Evolutionary conservation across 1,140 invertebrate genomes (phyloP), one percentile per base, ranked within the genome.

Genomic region (Steinernema feltiae): DNA sequence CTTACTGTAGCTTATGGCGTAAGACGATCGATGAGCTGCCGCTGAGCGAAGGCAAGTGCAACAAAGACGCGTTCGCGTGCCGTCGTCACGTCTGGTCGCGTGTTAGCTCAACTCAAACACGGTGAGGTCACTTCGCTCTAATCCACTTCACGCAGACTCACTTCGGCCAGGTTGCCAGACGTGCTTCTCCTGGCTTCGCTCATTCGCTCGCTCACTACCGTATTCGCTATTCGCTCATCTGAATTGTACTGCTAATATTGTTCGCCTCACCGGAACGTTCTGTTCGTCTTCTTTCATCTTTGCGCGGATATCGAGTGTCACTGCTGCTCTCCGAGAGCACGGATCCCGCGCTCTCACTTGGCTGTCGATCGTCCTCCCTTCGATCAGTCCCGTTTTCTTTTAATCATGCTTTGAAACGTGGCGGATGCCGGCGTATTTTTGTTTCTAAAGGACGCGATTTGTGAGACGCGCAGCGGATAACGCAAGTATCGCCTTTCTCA

Each of bases 21-120:
- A 63, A 63, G 53, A 63, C 53, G 53, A 63, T 63, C 53, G 7
- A 63, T 63, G 53, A 21, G 12, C 12, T 3, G 3, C 3, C 7
- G 2, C 24, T 7, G 53, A 63, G 53, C 24, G 53, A 63, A 63
- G 7, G 53, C 53, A 63, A 21, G 53, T 63, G 53, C 24, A 15
- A 63, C 53, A 63, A 63, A 63, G 24, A 3, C 7, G 35, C 35
- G 35, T 41, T 41, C 35, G 35, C 35, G 35, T 27, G 53, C 24
- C 53, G 12, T 63, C 53, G 53, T 7, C 53, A 7, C 53, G 24
- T 63, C 53, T 63, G 53, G 53, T 63, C 53, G 53, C 53, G 53
- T 63, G 53, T 63, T 63, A 63, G 53, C 53, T 63, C 24, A 63
- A 63, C 53, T 63, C 53, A 63, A 63, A 63, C 53, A 63, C 7